A percentile compares a stretch with the other conserved stretches of the same genome.
Conservation (phyloP, 2,888 invertebrate genomes). For the Coelinius sp. region DNA sequence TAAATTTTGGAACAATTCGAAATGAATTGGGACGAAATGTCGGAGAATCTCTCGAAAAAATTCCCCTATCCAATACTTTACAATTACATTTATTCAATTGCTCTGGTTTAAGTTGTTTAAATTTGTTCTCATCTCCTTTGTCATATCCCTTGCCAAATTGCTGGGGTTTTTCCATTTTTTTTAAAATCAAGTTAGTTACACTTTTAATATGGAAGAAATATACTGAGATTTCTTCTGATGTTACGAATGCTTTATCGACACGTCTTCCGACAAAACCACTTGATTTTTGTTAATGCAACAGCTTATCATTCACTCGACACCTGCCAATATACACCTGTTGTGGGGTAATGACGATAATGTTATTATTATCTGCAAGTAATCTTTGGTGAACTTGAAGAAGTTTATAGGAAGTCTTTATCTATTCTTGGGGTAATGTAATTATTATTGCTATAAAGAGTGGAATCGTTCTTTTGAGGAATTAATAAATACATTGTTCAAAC, state of each 20-base stretch:
- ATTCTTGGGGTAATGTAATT: neutral
- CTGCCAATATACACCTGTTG: conserved; percentile 36
- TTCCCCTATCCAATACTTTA: neutral
- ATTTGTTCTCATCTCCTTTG: neutral
- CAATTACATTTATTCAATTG: conserved; percentile 2
- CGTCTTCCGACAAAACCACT: neutral
- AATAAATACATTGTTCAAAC: neutral
- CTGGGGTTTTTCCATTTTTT: conserved; percentile 9
- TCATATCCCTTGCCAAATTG: neutral
- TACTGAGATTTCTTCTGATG: neutral
- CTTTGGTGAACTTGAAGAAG: too few relatives aligned
- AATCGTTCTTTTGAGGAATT: neutral
- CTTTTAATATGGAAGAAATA: neutral
- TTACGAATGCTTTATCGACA: conserved; percentile 7
- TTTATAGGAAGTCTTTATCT: neutral
- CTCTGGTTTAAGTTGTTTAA: conserved; percentile 27
- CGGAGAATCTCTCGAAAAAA: neutral
- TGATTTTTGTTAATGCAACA: neutral
- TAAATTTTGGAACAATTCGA: neutral
- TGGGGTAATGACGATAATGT: conserved; percentile 20
- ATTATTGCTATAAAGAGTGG: neutral
- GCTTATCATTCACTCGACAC: conserved; percentile 26
- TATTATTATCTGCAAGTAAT: neutral
- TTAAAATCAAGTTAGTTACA: neutral
- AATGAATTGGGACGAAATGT: neutral